These are phyloP conservation scores for Dendrolimus punctatus DNA, from an alignment of 1,140 invertebrate species.

Conservation along the genomic window DNA sequence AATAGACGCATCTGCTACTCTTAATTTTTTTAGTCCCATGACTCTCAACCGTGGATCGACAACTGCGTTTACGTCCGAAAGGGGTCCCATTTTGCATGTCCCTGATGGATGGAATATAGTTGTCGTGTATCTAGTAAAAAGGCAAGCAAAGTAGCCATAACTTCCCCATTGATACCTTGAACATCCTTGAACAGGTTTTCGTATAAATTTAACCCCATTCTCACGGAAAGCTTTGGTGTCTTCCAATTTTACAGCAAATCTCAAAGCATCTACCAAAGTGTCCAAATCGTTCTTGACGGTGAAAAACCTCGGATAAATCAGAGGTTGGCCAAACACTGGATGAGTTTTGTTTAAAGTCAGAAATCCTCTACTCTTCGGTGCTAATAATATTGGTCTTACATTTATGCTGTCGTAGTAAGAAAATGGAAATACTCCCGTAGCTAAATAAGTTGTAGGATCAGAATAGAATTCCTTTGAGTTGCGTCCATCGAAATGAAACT, in stretches of 20 bases:
- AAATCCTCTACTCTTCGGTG: conserved; percentile 79
- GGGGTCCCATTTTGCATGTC: conserved; percentile 87
- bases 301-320: conserved; percentile 86
- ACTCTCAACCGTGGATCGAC: conserved; percentile 79
- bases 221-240: conserved; percentile 72
- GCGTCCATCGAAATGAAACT: conserved; percentile 61
- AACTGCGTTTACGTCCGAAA: conserved; percentile 75
- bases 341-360: conserved; percentile 77
- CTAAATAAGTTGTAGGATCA: conserved; percentile 30
- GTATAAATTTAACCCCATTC: conserved; percentile 71
- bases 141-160: conserved; percentile 81
- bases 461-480: conserved; percentile 29
- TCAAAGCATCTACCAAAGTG: conserved; percentile 74
- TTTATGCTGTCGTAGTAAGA: conserved; percentile 59
- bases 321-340: conserved; percentile 79
- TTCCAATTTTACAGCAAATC: conserved; percentile 67
- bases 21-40: conserved; percentile 75
- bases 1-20: conserved; percentile 83
- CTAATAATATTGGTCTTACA: conserved; percentile 74
- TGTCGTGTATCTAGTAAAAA: conserved; percentile 76
- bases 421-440: conserved; percentile 45
- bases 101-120: conserved; percentile 84
- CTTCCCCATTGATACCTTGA: conserved; percentile 73
- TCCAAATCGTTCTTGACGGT: conserved; percentile 74
- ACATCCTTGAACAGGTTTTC: conserved; percentile 74